Evolutionary conservation across 2,888 invertebrate genomes (phyloP), one percentile per base, ranked within the genome.

Genomic region (Platypus cylindrus): DNA sequence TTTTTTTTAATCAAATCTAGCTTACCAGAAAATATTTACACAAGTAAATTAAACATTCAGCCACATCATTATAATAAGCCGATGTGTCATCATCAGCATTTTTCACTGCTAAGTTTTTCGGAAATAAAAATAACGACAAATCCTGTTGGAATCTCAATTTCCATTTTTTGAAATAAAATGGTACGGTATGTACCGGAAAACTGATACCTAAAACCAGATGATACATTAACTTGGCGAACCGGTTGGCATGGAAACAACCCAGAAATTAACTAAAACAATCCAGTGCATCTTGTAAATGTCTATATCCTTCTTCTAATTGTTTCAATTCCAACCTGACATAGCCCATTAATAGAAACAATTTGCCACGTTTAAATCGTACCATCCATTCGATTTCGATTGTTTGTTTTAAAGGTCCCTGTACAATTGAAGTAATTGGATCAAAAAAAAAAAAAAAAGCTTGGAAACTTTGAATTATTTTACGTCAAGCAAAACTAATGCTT

Each of bases 401-500:
- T 29, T 51, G 44, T 37, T 44, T 47, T 35, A 49, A 36, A 1
- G 48, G 46, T 2, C 48, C 49, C 49, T 50, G 16, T 15, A 31
- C 36, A 25, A 25, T 25, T 20, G 20, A 7, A 7, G 20, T 20
- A 7, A 20, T 20, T 20, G 9, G 9, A 20, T 20, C 9, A 20
- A 20, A 20, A 20, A 20, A 20, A 20, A 7, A 7, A 20, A 20
- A 20, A 20, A 20, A 20, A 20, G 20, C 20, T 20, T 7, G 7
- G 5, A 5, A 24, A 24, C 12, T 12, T 24, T n/a, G 12, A 24
- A n/a, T 24, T 3, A 12, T 24, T 9, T 15, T 49, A 68, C 67
- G 48, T 55, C 51, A 17, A 68, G 45, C 34, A 66, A 56, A 2
- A 48, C 46, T 38, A 70, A 61, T 9, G 67, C 70, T 47, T 72